Evolutionary conservation across 2,113 vertebrate genomes (phyloP), one percentile per base, ranked within the genome.

Genomic region (Trematocara marginatum): DNA sequence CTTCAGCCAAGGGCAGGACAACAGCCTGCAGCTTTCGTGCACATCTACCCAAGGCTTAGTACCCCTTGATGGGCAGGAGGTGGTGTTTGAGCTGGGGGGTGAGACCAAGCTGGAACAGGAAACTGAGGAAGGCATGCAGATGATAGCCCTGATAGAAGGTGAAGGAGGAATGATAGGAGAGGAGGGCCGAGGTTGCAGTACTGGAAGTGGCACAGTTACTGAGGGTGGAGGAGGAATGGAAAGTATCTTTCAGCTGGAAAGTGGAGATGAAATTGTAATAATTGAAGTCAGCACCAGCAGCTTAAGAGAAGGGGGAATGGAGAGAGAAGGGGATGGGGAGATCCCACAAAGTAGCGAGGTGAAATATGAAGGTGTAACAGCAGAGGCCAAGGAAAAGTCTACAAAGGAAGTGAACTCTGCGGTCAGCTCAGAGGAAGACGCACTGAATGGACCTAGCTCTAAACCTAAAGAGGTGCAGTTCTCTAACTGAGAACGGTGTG

Each of bases 211-310:
- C 15, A 82, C 83, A 4, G 89, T 88, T 26, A 82, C 86, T 26
- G 89, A 94, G 49, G 90, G 86, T 7, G 84, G 90, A 10, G 94
- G 81, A 10, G 86, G 88, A 34, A 95, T 96, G 96, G 95, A 95
- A 31, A 84, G 93, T 52, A 94, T 96, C 76, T 96, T 96, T 87
- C 96, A 96, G 87, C 84, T 96, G 59, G 94, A 95, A 81, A 94
- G 94, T n/a, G 96, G 96, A 12, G 95, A 96, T 79, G 96, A 95
- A 78, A 97, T 97, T 31, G 96, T 97, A 29, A 97, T 97, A 80
- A 97, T 97, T 40, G 96, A 97, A 86, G 96, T 97, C 26, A 97
- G 96, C 91, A 96, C 96, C 59, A 96, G 96, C 69, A 93, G 94
- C 71, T 79, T 97, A 52, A 93, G 93, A 74, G 96, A 96, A 4